Evolutionary conservation across 2,797 vertebrate species (phyloP), one percentile per base, ranked within the genome.

Genomic region (Anguilla obscura): DNA sequence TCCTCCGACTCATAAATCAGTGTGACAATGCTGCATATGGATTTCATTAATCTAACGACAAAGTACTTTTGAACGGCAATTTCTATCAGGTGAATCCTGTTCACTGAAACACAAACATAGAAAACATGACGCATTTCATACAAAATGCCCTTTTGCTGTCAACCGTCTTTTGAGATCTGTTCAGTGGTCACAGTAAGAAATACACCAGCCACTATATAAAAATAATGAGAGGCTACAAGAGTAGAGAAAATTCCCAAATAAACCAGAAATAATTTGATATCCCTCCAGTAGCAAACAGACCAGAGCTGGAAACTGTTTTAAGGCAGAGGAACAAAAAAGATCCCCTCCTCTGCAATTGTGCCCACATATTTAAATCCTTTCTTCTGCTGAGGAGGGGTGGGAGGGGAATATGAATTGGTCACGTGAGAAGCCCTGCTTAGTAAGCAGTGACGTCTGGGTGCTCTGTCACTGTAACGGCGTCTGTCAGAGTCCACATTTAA

Each of bases 351-450:
- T 69, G 14, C 52, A 56, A 91, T 92, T 92, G 58, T 90, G 91
- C 91, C 90, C 89, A 93, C 40, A 90, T 87, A 91, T 91, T 94
- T 91, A 94, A 94, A 93, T 91, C 90, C 91, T 91, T 86, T 86
- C 60, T 86, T 90, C 90, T 91, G 90, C 54, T 87, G 30, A 36
- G 88, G 86, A 4, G 54, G 83, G 69, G 86, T 87, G 56, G 93
- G 91, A 24, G 88, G 91, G 79, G 93, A 94, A 93, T 89, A 90
- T 92, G 90, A 89, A 89, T 54, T 85, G 90, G 93, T 96, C 95
- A 96, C 95, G 95, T 96, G 96, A 93, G 90, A 90, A 71, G 86
- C 92, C 91, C 93, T 87, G 87, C 92, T 95, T 94, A 95, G 93
- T 95, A 92, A 91, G 93, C 93, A 48, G 94, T 96, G 95, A 96